Conservation (phyloP, 2,888 invertebrate species). For the Eudasyphora cyanicolor region DNA sequence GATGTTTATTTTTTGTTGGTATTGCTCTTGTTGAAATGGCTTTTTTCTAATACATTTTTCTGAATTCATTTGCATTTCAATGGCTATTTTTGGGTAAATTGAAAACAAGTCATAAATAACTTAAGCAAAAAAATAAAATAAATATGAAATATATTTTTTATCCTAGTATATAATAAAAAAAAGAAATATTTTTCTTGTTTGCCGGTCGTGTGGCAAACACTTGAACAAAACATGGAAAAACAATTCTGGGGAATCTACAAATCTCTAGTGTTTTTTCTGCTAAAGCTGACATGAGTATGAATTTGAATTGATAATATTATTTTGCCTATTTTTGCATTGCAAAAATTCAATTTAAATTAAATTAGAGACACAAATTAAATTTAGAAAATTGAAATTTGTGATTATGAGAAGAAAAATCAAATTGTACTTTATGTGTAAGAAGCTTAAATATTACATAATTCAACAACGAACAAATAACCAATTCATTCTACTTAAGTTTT, state of each 20-base stretch:
- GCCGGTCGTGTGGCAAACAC: not conserved
- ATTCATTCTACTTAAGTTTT: too few relatives aligned
- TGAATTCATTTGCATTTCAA: conserved; percentile 24
- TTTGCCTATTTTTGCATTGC: too few relatives aligned
- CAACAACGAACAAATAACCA: too few relatives aligned
- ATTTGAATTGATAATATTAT: too few relatives aligned
- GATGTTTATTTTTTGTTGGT: not conserved
- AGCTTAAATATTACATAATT: too few relatives aligned
- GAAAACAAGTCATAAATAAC: conserved; percentile 5
- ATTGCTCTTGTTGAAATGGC: not conserved
- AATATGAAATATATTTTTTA: too few relatives aligned
- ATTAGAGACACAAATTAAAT: too few relatives aligned
- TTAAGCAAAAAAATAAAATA: conserved; percentile 1
- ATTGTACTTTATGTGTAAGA: too few relatives aligned
- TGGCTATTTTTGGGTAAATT: conserved; percentile 8
- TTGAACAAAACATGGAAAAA: not conserved
- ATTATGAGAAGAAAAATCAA: too few relatives aligned
- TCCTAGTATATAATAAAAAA: not conserved
- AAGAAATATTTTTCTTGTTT: not conserved
- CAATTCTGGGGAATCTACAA: not conserved
- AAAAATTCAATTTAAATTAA: too few relatives aligned
- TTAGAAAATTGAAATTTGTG: too few relatives aligned
- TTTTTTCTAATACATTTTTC: not conserved
- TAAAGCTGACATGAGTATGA: not conserved
- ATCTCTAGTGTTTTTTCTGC: not conserved